Base-by-base conservation (phyloP, 2,888 invertebrate genomes). In the Phyllotreta striolata region DNA sequence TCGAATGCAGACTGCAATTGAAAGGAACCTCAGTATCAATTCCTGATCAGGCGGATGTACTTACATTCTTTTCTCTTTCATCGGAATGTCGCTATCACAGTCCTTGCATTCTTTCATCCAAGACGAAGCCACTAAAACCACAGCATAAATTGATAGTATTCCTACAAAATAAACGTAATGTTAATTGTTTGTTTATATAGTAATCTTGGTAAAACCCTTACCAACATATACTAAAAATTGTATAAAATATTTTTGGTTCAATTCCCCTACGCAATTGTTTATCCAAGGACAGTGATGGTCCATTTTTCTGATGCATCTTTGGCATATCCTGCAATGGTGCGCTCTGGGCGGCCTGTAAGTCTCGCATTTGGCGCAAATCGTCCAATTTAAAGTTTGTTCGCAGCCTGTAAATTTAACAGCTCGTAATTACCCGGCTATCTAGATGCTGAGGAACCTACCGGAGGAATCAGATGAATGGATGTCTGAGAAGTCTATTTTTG, bases 231-330 rank as follows among this genome's bases (percentile, higher is more conserved):
- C 84, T 67, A 93, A 84, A 84, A 95, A 95, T 78, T 95, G 92
- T 70, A 95, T 87, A 81, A 95, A 95, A 83, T 91, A 95, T 80
- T 94, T 95, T 83, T 95, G 95, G 84, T 96, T 95, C 75, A 88
- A 87, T 82, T 95, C 95, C 47, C 95, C 95, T 4, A 95, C 93
- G 80, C 95, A 95, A 81, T 96, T 96, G 80, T 96, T 96, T 52
- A 95, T 94, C 93, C 93, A 93, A 4, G 93, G 91, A 82, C 92
- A 92, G 80, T 95, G 94, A 80, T 95, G 94, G 78, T 92, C 92
- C 91, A 92, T 91, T 76, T 89, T 84, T 67, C 88, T 82, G 64
- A 95, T 89, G 78, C 94, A 94, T 67, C 93, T 84, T 74, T 91
- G 89, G 78, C 94, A 95, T 70, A 94, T 91, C 72, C 93, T 87